Percentiles rank a stretch among this genome's conserved stretches.
Conservation (phyloP, 2,888 invertebrate genomes). For the Acanthoscelides obtectus region DNA sequence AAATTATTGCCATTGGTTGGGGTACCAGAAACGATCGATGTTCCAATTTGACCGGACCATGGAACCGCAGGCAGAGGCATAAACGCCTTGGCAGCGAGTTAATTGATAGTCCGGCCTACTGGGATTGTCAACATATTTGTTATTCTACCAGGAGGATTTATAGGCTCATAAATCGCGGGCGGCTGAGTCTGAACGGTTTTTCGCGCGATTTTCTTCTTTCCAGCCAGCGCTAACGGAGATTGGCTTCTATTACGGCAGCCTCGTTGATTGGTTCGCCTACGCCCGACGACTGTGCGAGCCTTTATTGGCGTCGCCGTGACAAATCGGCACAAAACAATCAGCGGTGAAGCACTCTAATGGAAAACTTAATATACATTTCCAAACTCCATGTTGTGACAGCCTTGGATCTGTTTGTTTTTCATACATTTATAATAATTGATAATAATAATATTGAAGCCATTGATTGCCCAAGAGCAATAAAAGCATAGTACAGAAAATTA, state of each 20-base stretch:
- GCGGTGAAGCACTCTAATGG: too few species aligned
- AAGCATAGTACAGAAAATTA: too few species aligned
- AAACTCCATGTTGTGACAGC: too few species aligned
- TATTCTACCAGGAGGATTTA: constrained; percentile 26
- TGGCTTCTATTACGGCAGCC: neutral
- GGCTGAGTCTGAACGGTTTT: constrained; percentile 1
- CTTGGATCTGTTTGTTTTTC: too few species aligned
- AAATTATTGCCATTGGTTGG: too few species aligned
- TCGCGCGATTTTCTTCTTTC: neutral
- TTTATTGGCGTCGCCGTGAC: neutral
- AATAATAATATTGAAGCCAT: too few species aligned
- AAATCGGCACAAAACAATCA: neutral
- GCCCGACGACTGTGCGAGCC: neutral
- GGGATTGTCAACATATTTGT: constrained; percentile 31
- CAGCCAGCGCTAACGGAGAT: neutral
- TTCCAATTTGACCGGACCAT: neutral
- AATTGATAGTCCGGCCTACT: constrained; percentile 25
- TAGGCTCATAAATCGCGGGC: constrained; percentile 20
- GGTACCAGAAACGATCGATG: neutral
- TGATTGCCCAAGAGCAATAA: too few species aligned
- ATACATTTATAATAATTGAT: too few species aligned
- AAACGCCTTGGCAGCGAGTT: constrained; percentile 11
- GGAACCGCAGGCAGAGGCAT: neutral
- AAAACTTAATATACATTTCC: too few species aligned
- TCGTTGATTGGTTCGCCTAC: neutral